A percentile compares a stretch with the other conserved stretches of the same genome.
phyloP scores from a whole-genome alignment of 2,797 vertebrate species.

The Hephaestus fuliginosus region DNA sequence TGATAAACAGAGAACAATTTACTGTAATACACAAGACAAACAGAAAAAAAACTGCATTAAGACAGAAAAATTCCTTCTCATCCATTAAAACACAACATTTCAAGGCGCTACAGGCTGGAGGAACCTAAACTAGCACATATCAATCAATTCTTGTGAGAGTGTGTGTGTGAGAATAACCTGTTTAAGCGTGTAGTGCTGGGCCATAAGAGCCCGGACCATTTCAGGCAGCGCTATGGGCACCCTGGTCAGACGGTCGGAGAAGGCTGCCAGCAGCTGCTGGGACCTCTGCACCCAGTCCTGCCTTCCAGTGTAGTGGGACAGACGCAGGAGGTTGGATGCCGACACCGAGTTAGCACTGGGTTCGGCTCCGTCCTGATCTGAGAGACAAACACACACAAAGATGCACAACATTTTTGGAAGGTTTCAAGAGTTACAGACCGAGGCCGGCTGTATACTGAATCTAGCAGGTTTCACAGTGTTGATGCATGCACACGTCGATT shows the following conservation, averaged over 20 bases:
- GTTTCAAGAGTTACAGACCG: neutral
- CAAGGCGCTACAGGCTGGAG: neutral
- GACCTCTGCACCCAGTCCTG: constrained; percentile 90
- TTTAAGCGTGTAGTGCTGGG: constrained; percentile 89
- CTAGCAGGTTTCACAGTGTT: neutral
- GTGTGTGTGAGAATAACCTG: constrained; percentile 82
- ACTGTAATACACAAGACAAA: too few relatives aligned
- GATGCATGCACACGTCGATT: neutral
- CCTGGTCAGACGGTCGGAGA: constrained; percentile 89
- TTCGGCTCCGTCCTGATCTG: constrained; percentile 96
- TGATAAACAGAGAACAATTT: neutral
- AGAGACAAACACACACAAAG: neutral
- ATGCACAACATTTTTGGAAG: neutral
- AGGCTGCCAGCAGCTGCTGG: constrained; percentile 88
- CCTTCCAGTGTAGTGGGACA: constrained; percentile 88
- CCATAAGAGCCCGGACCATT: constrained; percentile 89
- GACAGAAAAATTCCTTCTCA: too few relatives aligned
- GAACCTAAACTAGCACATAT: neutral
- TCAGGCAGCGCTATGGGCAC: constrained; percentile 91
- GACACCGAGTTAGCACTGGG: constrained; percentile 92
- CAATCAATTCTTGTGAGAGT: neutral
- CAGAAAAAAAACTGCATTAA: too few relatives aligned
- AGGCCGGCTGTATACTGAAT: neutral
- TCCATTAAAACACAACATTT: neutral
- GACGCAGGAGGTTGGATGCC: constrained; percentile 90